Evolutionary conservation across 2,113 vertebrate genomes (phyloP), one percentile per base, ranked within the genome.

Genomic region (Peromyscus polionotus): DNA sequence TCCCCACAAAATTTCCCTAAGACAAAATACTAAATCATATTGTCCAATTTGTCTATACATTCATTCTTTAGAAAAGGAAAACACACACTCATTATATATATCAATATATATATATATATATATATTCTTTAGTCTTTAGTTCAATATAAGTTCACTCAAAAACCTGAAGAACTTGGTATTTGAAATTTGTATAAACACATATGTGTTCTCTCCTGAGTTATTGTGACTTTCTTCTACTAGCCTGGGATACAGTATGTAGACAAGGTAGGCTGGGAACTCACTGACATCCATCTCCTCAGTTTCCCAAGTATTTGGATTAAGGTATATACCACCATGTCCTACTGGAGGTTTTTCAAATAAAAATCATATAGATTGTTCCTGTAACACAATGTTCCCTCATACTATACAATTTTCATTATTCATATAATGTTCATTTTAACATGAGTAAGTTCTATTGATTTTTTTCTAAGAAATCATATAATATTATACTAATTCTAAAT

Each of bases 311-410:
- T 26, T 39, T 22, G 36, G 2, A 26, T 26, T 36, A 11, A 83
- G 20, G 11, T 2, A 39, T 59, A 26, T n/a, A 26, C 5, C 22
- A 14, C 51, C 36, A 83, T 26, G 6, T 11, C 11, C 11, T 26
- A 59, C 22, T 61, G 59, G 61, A 92, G 39, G 80, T 87, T 31
- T 39, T 87, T n/a, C 1, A 17, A 77, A 1, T 10, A 61, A 5
- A 57, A 45, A 6, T 87, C 9, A 28, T 33, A 22, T 13, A 57
- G 19, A 24, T 39, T 83, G 28, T 20, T 61, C 14, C 6, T 28
- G 2, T 4, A 20, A 17, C 0, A 54, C 22, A 36, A 8, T 2
- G 0, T 45, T 7, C 4, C 48, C 7, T 79, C 0, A 13, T 4
- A 6, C 45, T 36, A 48, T 20, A 14, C 5, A 83, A 33, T 79